Percentiles rank a stretch among this genome's conserved stretches.
phyloP scores from a whole-genome alignment of 2,797 vertebrate species.

The Philypnodon macrostomus region DNA sequence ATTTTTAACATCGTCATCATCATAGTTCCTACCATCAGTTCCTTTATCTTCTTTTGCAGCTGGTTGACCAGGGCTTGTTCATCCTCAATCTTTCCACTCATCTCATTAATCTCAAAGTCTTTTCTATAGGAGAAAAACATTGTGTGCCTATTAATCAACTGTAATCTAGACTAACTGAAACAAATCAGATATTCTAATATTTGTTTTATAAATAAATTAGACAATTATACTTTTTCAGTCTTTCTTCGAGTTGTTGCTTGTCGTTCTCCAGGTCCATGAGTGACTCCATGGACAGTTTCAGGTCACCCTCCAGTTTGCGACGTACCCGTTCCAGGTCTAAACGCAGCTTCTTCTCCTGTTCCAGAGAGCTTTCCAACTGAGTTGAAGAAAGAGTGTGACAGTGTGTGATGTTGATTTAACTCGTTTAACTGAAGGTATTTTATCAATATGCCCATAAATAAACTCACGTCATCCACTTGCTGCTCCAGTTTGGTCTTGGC shows the following conservation, averaged over 20 bases:
- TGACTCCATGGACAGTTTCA: conserved; percentile 88
- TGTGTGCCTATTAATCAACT: too few relatives aligned
- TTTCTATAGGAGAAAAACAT: conserved; percentile 73
- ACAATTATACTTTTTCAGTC: conserved; percentile 86
- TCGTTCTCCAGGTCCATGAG: conserved; percentile 90
- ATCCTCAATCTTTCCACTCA: conserved; percentile 85
- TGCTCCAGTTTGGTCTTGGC: conserved; percentile 92
- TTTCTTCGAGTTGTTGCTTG: conserved; percentile 91
- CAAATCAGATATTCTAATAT: too few relatives aligned
- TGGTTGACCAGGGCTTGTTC: conserved; percentile 83
- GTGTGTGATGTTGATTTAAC: background rate
- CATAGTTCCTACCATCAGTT: conserved; percentile 80
- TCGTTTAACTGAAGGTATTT: background rate
- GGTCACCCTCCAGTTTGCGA: conserved; percentile 91
- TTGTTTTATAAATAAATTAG: background rate
- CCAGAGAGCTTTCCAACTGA: conserved; percentile 89
- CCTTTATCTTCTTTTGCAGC: conserved; percentile 93
- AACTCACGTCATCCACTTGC: conserved; percentile 91
- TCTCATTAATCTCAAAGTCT: conserved; percentile 87
- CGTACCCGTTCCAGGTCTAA: conserved; percentile 89
- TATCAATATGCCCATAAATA: background rate
- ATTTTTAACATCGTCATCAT: too few relatives aligned
- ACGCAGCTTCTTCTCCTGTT: conserved; percentile 92
- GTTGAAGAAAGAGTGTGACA: background rate
- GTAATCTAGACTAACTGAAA: too few relatives aligned